phyloP scores from a whole-genome alignment of 23 tunicate species.

The Diplosoma virens region DNA sequence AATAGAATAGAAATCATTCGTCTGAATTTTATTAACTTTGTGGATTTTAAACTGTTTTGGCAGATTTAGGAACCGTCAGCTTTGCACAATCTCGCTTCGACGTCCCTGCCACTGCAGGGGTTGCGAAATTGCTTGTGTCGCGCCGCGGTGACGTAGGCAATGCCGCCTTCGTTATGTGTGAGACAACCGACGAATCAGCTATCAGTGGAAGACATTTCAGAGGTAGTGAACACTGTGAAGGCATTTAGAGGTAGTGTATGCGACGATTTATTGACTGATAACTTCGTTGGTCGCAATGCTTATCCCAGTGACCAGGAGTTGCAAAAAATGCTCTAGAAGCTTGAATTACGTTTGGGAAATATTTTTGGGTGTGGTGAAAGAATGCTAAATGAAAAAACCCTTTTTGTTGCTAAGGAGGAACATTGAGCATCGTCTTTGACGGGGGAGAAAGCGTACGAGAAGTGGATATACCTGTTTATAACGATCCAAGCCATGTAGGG shows the following conservation, averaged over 20 bases:
- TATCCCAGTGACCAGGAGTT: no score
- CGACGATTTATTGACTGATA: no score
- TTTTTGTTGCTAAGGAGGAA: slow-evolving; percentile 57
- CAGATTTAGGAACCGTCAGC: slow-evolving; percentile 76
- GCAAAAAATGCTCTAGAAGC: no score
- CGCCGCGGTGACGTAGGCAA: slow-evolving; percentile 67
- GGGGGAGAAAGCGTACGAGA: slow-evolving; percentile 77
- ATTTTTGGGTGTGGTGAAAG: no score
- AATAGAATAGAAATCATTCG: no score
- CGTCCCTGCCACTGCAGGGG: slow-evolving; percentile 76
- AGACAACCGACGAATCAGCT: slow-evolving; percentile 84
- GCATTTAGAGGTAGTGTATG: no score
- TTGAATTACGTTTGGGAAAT: no score
- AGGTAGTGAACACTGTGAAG: no score
- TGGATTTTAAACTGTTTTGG: no score
- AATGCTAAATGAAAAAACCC: no score
- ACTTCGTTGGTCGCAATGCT: no score
- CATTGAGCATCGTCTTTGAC: slow-evolving; percentile 84
- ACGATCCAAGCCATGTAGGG: slow-evolving; percentile 71
- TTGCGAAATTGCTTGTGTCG: slow-evolving; percentile 75
- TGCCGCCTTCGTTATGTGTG: slow-evolving; percentile 89
- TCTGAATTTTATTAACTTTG: no score
- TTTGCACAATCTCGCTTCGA: slow-evolving; percentile 88
- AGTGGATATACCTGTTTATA: slow-evolving; percentile 77
- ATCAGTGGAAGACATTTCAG: slow-evolving; percentile 89